phyloP scores from a whole-genome alignment of 1,140 invertebrate species.

The Tribolium castaneum region DNA sequence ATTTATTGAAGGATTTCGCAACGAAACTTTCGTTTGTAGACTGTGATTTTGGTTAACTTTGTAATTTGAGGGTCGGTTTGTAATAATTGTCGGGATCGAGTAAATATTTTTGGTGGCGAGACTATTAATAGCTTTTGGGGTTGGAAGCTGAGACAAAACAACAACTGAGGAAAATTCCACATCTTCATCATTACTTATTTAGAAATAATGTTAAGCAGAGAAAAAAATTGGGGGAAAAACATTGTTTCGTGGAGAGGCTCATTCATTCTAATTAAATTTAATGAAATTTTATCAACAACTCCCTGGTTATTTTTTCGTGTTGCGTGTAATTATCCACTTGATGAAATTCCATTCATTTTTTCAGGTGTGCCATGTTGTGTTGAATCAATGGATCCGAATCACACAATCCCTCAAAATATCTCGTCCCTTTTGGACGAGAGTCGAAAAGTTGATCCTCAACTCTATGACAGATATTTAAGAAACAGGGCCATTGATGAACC shows the following conservation, averaged over 20 bases:
- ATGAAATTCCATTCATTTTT: background rate
- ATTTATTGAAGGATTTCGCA: background rate
- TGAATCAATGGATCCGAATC: background rate
- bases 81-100: background rate
- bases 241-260: no score
- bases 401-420: background rate
- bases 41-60: background rate
- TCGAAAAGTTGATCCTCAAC: slow-evolving; percentile 64
- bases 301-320: no score
- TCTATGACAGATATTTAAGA: slow-evolving; percentile 70
- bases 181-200: background rate
- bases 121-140: background rate
- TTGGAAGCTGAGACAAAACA: background rate
- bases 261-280: background rate
- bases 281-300: no score
- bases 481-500: slow-evolving; percentile 76
- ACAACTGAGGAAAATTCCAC: background rate
- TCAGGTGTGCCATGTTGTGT: background rate
- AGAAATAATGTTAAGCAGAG: no score
- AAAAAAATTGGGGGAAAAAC: background rate
- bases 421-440: slow-evolving; percentile 48
- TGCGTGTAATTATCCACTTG: background rate
- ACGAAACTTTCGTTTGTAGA: slow-evolving; percentile 12
- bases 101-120: slow-evolving; percentile 16
- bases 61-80: background rate